Percentiles rank a stretch among this genome's conserved stretches.
Conservation (phyloP, 2,113 vertebrate genomes). For the Saguinus midas region DNA sequence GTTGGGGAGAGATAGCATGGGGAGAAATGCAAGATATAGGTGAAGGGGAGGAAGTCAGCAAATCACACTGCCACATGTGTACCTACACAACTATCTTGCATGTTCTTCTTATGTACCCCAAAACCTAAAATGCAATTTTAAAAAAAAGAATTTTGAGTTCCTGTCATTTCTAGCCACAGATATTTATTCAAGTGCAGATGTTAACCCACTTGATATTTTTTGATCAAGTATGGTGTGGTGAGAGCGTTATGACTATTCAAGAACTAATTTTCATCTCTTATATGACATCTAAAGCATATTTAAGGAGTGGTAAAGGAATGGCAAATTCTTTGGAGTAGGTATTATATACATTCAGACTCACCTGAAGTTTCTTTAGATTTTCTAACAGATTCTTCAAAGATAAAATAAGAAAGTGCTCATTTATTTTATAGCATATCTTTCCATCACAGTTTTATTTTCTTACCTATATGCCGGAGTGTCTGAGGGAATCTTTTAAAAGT, state of each 20-base stretch:
- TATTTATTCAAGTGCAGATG: neutral
- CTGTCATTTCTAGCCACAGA: neutral
- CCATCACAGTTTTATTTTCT: constrained; percentile 21
- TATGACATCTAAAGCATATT: neutral
- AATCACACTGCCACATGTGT: too few species aligned
- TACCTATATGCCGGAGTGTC: neutral
- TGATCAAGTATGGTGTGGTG: neutral
- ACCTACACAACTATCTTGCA: too few species aligned
- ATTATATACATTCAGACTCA: neutral
- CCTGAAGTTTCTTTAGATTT: constrained; percentile 32
- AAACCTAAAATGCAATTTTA: too few species aligned
- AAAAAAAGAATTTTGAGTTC: neutral
- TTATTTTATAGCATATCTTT: constrained; percentile 50
- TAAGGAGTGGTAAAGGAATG: neutral
- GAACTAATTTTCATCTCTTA: neutral
- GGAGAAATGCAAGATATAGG: too few species aligned
- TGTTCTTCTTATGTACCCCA: too few species aligned
- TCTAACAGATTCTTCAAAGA: constrained; percentile 41
- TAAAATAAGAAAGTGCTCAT: constrained; percentile 50
- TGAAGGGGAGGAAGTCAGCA: too few species aligned
- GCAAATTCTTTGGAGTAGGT: neutral
- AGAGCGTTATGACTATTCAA: neutral
- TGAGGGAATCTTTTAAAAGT: constrained; percentile 41
- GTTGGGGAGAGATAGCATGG: too few species aligned
- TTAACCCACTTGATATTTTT: neutral